Percentiles rank a stretch among this genome's conserved stretches.
phyloP scores from a whole-genome alignment of 1,140 invertebrate genomes.

The Oreohelix idahoensis region DNA sequence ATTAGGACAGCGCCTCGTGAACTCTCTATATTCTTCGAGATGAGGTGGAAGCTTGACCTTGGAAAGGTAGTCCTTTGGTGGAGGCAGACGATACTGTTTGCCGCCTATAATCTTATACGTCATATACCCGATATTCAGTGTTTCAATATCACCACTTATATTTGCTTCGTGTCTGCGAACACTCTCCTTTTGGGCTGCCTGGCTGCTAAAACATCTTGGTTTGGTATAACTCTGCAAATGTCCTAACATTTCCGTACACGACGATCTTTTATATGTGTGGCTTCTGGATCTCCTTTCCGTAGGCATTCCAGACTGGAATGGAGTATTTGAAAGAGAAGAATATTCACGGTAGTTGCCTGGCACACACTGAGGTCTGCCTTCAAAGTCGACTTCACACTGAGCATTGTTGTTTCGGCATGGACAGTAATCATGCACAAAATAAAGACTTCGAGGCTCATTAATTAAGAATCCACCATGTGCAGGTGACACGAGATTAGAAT shows the following conservation, averaged over 20 bases:
- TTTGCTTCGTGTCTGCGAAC: neutral
- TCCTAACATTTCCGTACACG: neutral
- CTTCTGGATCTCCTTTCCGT: neutral
- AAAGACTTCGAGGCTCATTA: neutral
- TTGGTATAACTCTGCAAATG: neutral
- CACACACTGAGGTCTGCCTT: neutral
- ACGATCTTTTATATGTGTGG: neutral
- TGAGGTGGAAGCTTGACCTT: conserved; percentile 5
- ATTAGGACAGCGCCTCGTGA: conserved; percentile 28
- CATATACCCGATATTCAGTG: neutral
- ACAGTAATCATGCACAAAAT: neutral
- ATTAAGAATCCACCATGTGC: neutral
- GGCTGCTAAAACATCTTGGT: neutral
- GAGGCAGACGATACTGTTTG: neutral
- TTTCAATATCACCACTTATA: neutral
- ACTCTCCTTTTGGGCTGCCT: neutral
- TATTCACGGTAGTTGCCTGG: neutral
- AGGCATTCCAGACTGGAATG: neutral
- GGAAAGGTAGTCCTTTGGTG: neutral
- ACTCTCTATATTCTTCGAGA: conserved; percentile 29
- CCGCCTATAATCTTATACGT: conserved; percentile 30
- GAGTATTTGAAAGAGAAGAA: too few species aligned
- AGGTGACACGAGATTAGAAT: too few species aligned
- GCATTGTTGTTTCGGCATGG: neutral
- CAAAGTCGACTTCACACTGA: neutral